Percentiles rank a stretch among this genome's conserved stretches.
phyloP scores from a whole-genome alignment of 2,888 invertebrate genomes.

The Ophion ellenae region DNA sequence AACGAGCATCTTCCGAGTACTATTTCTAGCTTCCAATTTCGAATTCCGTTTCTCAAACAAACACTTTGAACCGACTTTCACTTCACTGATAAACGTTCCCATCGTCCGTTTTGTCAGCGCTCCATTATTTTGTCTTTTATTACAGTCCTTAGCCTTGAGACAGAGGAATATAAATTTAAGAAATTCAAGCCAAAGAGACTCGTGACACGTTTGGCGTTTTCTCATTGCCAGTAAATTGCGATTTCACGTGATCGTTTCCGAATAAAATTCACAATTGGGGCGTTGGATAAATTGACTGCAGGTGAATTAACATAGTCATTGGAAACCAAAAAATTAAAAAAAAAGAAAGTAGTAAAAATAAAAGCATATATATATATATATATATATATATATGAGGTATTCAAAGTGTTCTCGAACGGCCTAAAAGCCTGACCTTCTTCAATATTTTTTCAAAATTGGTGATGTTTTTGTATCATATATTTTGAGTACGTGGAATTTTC shows the following conservation, averaged over 20 bases:
- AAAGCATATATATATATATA: no score
- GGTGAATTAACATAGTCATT: background rate
- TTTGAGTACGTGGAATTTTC: no score
- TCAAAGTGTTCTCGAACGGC: no score
- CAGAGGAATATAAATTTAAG: background rate
- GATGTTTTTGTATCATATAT: no score
- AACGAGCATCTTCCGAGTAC: background rate
- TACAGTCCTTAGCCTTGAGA: background rate
- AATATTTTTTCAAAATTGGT: no score
- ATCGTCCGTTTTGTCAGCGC: background rate
- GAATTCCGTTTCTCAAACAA: background rate
- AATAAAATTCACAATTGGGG: background rate
- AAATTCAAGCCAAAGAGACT: background rate
- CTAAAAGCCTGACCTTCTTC: no score
- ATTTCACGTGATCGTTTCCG: background rate
- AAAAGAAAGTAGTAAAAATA: no score
- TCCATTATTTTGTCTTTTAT: background rate
- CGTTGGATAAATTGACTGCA: background rate
- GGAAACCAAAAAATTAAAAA: background rate
- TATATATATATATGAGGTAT: no score
- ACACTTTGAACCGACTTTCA: background rate
- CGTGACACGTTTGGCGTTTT: background rate
- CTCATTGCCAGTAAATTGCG: background rate
- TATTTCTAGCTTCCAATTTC: background rate
- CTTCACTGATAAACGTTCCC: background rate